Evolutionary conservation across 2,888 invertebrate species (phyloP).

Genomic region (Lissonota sp.): DNA sequence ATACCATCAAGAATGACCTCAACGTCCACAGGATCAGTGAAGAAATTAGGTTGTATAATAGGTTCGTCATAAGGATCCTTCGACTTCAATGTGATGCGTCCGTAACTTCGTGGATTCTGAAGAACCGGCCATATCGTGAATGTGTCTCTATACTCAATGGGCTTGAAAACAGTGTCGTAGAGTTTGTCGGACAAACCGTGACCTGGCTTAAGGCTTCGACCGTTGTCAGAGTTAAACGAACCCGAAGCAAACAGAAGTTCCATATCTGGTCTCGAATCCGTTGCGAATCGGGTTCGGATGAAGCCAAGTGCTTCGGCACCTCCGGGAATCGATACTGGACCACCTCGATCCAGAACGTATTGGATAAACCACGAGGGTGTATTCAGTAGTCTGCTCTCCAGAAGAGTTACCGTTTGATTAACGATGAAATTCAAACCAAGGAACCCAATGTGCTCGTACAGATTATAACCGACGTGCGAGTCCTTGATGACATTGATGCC

Average conservation of each 20-base stretch:
- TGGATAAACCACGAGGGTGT: conserved; percentile 77
- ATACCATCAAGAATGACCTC: conserved; percentile 84
- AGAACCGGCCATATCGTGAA: conserved; percentile 88
- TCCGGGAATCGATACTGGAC: conserved; percentile 82
- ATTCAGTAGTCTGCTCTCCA: conserved; percentile 69
- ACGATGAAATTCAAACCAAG: conserved; percentile 89
- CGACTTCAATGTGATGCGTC: conserved; percentile 88
- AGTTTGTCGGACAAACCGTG: conserved; percentile 81
- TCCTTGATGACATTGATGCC: conserved; percentile 87
- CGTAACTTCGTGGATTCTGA: conserved; percentile 90
- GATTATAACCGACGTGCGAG: conserved; percentile 88
- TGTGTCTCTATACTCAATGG: conserved; percentile 83
- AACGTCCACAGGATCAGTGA: conserved; percentile 86
- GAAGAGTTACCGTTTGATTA: conserved; percentile 86
- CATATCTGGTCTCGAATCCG: conserved; percentile 80
- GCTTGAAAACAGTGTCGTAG: conserved; percentile 83
- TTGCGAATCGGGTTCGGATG: conserved; percentile 83
- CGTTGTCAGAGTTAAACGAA: conserved; percentile 84
- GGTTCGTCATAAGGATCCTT: conserved; percentile 90
- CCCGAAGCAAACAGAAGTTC: conserved; percentile 85
- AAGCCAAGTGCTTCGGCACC: conserved; percentile 84
- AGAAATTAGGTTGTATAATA: conserved; percentile 92
- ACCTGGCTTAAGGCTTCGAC: conserved; percentile 79
- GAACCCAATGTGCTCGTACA: conserved; percentile 89
- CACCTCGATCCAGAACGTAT: conserved; percentile 78